Evolutionary conservation across 2,113 vertebrate genomes (phyloP).

Genomic region (Romanogobio albipinnatus): DNA sequence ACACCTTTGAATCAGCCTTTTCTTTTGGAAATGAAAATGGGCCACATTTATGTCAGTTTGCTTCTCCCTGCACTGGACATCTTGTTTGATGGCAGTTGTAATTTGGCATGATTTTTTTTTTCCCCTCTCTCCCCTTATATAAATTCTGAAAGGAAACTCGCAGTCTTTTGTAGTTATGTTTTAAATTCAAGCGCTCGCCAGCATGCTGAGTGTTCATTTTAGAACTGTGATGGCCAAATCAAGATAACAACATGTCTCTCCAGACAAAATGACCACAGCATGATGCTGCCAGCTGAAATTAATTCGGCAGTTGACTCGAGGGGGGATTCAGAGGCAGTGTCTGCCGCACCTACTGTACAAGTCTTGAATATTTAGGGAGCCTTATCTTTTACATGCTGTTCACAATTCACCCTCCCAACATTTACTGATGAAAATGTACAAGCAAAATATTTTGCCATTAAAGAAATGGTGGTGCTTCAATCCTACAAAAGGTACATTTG

Average conservation of each 20-base stretch:
- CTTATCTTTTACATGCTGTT: conserved; percentile 65
- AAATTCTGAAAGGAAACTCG: conserved; percentile 65
- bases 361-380: conserved; percentile 70
- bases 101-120: conserved; percentile 43
- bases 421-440: conserved; percentile 67
- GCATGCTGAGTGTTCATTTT: conserved; percentile 75
- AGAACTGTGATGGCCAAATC: conserved; percentile 78
- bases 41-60: conserved; percentile 5
- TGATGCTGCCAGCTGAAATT: conserved; percentile 80
- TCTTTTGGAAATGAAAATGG: conserved; percentile 15
- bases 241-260: conserved; percentile 83
- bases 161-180: conserved; percentile 66
- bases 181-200: conserved; percentile 70
- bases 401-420: conserved; percentile 62
- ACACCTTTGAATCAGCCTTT: conserved; percentile 24
- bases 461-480: conserved; percentile 24
- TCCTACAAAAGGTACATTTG: conserved; percentile 42
- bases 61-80: conserved; percentile 27
- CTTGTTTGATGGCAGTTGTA: conserved; percentile 51
- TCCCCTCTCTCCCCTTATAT: conserved; percentile 49
- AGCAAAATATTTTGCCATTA: conserved; percentile 56
- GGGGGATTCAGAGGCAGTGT: conserved; percentile 61
- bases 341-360: conserved; percentile 54
- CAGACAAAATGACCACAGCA: conserved; percentile 82
- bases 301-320: conserved; percentile 81